These are phyloP conservation scores for Nephrotoma flavescens DNA, from an alignment of 2,888 invertebrate genomes.

Conservation along the genomic window DNA sequence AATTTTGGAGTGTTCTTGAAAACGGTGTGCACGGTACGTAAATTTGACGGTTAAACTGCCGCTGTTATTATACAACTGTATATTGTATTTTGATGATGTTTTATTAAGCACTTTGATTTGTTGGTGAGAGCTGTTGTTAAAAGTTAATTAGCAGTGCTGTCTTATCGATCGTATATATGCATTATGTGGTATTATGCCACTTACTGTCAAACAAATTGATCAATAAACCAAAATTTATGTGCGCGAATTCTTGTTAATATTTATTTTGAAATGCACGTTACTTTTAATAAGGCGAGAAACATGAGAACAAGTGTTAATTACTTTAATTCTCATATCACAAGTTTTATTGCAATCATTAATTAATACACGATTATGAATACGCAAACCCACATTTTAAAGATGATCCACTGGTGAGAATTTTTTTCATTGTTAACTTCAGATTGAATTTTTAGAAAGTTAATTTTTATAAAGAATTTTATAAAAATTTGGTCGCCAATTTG, in stretches of 20 bases:
- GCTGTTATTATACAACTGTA: neutral
- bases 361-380: too few species aligned
- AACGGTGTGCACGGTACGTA: neutral
- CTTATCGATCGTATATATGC: neutral
- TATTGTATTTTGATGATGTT: neutral
- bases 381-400: too few species aligned
- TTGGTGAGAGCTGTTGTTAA: neutral
- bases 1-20: neutral
- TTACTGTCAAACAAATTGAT: neutral
- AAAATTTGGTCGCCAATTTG: too few species aligned
- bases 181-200: too few species aligned
- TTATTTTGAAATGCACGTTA: neutral
- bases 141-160: neutral
- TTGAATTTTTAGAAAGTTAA: too few species aligned
- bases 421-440: too few species aligned
- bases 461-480: too few species aligned
- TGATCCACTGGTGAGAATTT: too few species aligned
- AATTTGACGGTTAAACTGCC: neutral
- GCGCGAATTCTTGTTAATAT: neutral
- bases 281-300: neutral
- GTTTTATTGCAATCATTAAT: too few species aligned
- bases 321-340: neutral
- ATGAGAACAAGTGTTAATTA: neutral
- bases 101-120: neutral
- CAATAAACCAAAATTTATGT: neutral